These are phyloP conservation scores for Mus spicilegus DNA, from an alignment of 2,113 vertebrate genomes.

Conservation along the genomic window DNA sequence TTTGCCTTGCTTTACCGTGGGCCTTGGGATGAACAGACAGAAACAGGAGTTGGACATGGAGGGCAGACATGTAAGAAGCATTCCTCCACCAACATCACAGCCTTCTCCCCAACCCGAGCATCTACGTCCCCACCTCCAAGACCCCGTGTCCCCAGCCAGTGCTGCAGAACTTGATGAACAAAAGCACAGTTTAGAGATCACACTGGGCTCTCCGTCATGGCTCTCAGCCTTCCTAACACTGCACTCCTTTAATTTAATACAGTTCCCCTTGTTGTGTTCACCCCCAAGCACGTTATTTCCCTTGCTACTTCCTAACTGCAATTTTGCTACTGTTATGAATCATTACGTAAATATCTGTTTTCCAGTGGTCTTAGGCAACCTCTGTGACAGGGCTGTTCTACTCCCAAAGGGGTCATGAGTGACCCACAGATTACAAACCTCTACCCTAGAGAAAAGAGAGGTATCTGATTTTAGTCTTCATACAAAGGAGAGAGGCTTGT, in stretches of 20 bases:
- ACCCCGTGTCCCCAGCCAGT: fast-evolving
- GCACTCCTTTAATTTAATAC: not conserved
- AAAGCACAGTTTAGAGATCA: not conserved
- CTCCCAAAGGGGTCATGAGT: not conserved
- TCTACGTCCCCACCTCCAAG: not conserved
- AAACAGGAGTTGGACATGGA: not conserved
- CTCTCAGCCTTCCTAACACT: not conserved
- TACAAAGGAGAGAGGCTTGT: not conserved
- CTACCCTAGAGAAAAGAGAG: not conserved
- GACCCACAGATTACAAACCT: not conserved
- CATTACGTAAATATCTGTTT: not conserved
- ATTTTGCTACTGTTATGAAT: not conserved
- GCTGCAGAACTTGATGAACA: not conserved
- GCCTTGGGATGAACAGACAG: not conserved
- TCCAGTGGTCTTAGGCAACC: not conserved
- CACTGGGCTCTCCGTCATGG: not conserved
- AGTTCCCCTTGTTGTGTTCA: not conserved
- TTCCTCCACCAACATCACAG: fast-evolving
- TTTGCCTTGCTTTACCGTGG: not conserved
- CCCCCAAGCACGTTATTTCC: not conserved
- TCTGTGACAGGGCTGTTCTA: not conserved
- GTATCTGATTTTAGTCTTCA: not conserved
- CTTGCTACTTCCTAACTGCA: not conserved
- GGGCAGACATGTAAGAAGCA: not conserved
- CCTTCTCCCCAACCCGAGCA: too few species aligned